Evolutionary conservation across 2,888 invertebrate species (phyloP), one percentile per base, ranked within the genome.

Genomic region (Athripsodes cinereus): DNA sequence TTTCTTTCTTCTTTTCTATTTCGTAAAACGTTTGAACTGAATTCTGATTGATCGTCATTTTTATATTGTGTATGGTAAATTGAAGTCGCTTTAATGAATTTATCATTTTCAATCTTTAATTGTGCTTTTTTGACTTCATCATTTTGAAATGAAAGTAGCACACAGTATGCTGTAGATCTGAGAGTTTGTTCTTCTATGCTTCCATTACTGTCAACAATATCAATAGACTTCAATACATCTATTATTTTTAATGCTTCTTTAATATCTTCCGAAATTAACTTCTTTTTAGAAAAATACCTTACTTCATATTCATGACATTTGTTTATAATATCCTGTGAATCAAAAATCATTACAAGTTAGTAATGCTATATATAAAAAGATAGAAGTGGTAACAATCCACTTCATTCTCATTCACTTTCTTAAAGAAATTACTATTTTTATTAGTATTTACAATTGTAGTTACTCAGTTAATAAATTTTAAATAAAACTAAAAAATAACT

Each of bases 111-210:
- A 8, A 10, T 26, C 10, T 26, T 13, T 5, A 40, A 40, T 2
- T 40, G 13, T 5, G 2, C 40, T 40, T 3, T 40, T 40, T 40
- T 13, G 3, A 8, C 8, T 40, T 40, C 40, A 5, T 40, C 13
- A 13, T 5, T 5, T 40, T 8, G 13, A 40, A 40, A n/a, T 8
- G 40, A 2, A n/a, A 40, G 16, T 8, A 40, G 16, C 3, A n/a
- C 16, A 62, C 71, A 76, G 60, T 76, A 75, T 65, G 75, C 74
- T 62, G 74, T 76, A 18, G 74, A 70, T 64, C 75, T 75, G 1
- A 79, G 66, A 52, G 76, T 64, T 64, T 79, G 78, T 61, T 74
- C 72, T 65, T 79, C 78, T 5, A 40, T 16, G 13, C 8, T 40
- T 40, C 13, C 40, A 40, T 13, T n/a, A 13, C 3, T 8, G 13